These are phyloP conservation scores for Halichoerus grypus DNA, from an alignment of 2,113 vertebrate species.

Conservation along the genomic window DNA sequence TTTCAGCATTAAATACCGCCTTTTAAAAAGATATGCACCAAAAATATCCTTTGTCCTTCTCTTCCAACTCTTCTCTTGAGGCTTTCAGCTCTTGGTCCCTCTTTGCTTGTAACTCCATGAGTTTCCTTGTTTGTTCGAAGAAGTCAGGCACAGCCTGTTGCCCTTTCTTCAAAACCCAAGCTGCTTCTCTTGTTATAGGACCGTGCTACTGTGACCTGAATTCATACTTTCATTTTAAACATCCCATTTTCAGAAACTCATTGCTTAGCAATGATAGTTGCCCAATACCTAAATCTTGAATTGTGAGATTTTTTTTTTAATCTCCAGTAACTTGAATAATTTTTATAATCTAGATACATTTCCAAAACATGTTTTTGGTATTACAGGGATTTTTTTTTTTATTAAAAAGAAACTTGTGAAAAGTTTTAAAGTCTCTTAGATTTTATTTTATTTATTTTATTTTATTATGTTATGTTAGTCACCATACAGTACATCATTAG, in stretches of 20 bases:
- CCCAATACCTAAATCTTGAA: background rate
- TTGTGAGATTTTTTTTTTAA: background rate
- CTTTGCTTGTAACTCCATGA: background rate
- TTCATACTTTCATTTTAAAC: background rate
- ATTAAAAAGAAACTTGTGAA: slow-evolving; percentile 36
- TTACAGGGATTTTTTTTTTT: background rate
- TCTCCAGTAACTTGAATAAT: background rate
- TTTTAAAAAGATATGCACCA: slow-evolving; percentile 40
- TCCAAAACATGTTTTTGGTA: background rate
- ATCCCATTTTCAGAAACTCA: background rate
- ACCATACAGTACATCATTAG: too few species aligned
- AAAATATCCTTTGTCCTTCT: slow-evolving; percentile 16
- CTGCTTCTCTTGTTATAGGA: background rate
- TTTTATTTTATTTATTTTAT: background rate
- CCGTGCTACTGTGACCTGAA: background rate
- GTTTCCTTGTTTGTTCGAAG: background rate
- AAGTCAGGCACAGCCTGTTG: background rate
- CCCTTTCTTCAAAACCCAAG: background rate
- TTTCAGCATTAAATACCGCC: slow-evolving; percentile 58
- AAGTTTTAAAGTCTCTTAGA: background rate
- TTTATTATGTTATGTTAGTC: too few species aligned
- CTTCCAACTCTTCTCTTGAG: background rate
- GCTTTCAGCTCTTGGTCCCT: background rate
- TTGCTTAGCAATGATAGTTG: background rate
- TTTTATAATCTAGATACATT: slow-evolving; percentile 45